Evolutionary conservation across 2,113 vertebrate genomes (phyloP).

Genomic region (Illadopsis cleaveri): DNA sequence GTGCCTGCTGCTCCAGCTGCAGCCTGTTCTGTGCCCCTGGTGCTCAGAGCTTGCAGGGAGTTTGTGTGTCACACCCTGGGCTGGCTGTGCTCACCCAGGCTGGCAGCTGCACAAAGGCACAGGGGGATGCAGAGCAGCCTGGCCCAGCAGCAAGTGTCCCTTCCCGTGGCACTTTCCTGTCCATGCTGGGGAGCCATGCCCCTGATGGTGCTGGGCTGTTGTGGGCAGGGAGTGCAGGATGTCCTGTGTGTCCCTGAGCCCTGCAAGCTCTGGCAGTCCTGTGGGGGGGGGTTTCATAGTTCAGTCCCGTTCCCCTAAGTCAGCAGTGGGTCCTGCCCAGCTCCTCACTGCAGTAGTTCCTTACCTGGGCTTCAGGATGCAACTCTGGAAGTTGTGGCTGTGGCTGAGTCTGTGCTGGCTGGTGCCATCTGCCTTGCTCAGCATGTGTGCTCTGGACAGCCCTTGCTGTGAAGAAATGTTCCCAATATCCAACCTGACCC

Average conservation of each 20-base stretch:
- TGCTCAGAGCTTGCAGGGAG: neutral
- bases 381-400: fast-evolving
- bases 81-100: neutral
- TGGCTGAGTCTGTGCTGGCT: neutral
- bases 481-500: neutral
- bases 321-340: neutral
- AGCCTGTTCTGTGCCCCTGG: neutral
- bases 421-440: fast-evolving
- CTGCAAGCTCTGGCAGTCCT: fast-evolving
- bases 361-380: neutral
- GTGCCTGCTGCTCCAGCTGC: neutral
- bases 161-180: neutral
- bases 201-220: fast-evolving
- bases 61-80: neutral
- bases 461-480: neutral
- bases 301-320: fast-evolving
- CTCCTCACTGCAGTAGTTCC: fast-evolving
- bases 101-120: neutral
- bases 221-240: neutral
- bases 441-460: neutral
- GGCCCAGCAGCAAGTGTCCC: neutral
- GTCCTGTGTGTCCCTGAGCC: neutral
- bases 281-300: fast-evolving
- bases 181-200: fast-evolving
- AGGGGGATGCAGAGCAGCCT: neutral